Evolutionary conservation across 23 tunicate species (phyloP).

Genomic region (Trididemnum nubilum): DNA sequence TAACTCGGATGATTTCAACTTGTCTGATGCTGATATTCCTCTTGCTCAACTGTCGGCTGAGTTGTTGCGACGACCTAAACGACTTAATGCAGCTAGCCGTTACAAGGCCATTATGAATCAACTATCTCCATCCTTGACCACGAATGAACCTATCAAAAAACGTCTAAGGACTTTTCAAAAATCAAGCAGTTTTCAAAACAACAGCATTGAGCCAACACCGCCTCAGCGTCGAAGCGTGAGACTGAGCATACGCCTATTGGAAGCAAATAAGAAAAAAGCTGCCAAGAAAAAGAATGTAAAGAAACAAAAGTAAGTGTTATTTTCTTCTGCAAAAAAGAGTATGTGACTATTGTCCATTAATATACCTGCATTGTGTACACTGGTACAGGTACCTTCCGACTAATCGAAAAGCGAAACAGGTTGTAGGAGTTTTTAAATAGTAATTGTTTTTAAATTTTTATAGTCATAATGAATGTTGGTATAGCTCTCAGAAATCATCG

Average conservation of each 20-base stretch:
- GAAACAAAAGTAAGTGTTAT: constrained; percentile 21
- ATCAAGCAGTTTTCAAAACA: background rate
- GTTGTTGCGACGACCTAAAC: constrained; percentile 24
- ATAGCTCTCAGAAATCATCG: no score
- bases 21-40: constrained; percentile 22
- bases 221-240: constrained; percentile 6
- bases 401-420: no score
- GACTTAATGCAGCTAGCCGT: constrained; percentile 61
- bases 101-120: constrained; percentile 48
- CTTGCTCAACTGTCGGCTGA: background rate
- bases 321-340: background rate
- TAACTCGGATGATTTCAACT: background rate
- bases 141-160: constrained; percentile 25
- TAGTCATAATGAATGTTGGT: no score
- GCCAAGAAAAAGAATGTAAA: background rate
- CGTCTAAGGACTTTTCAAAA: background rate
- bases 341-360: no score
- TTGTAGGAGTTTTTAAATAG: no score
- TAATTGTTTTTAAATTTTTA: no score
- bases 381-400: no score
- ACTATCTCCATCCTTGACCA: constrained; percentile 23
- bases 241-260: constrained; percentile 3
- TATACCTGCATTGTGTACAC: no score
- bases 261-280: constrained; percentile 7
- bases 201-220: background rate